Conservation (phyloP, 92 coral and sea anemone genomes). For the Muricea muricata region DNA sequence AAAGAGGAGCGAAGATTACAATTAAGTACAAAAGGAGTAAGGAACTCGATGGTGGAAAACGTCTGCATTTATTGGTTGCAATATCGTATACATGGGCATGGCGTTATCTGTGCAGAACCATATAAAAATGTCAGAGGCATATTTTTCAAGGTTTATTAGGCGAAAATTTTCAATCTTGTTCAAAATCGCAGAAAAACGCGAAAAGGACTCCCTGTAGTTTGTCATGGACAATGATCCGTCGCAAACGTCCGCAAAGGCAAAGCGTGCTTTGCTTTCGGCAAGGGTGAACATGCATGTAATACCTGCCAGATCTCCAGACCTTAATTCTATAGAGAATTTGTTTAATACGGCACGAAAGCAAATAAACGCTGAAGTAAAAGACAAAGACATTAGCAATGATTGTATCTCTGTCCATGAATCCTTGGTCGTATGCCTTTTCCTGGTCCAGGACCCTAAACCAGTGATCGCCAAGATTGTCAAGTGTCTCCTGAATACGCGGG, state of each 20-base stretch:
- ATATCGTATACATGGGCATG: too few relatives aligned
- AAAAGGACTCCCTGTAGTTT: too few relatives aligned
- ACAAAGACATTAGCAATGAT: background rate
- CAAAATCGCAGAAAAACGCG: too few relatives aligned
- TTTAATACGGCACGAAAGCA: conserved; percentile 6
- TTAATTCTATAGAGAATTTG: background rate
- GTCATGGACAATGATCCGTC: too few relatives aligned
- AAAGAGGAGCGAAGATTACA: too few relatives aligned
- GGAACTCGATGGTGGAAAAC: too few relatives aligned
- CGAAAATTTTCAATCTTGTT: too few relatives aligned
- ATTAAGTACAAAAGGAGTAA: too few relatives aligned
- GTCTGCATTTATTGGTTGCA: too few relatives aligned
- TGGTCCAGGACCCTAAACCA: background rate
- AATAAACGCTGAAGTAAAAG: background rate
- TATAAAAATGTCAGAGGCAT: too few relatives aligned
- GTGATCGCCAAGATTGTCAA: background rate
- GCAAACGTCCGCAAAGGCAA: background rate
- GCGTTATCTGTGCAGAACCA: too few relatives aligned
- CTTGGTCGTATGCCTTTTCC: background rate
- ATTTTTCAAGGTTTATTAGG: too few relatives aligned
- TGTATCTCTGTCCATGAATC: background rate
- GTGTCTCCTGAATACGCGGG: background rate
- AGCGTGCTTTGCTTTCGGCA: background rate
- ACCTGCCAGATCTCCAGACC: conserved; percentile 33
- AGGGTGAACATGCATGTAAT: background rate